Percentiles rank a stretch among this genome's conserved stretches.
Conservation (phyloP, 2,888 invertebrate genomes). For the Syritta pipiens region DNA sequence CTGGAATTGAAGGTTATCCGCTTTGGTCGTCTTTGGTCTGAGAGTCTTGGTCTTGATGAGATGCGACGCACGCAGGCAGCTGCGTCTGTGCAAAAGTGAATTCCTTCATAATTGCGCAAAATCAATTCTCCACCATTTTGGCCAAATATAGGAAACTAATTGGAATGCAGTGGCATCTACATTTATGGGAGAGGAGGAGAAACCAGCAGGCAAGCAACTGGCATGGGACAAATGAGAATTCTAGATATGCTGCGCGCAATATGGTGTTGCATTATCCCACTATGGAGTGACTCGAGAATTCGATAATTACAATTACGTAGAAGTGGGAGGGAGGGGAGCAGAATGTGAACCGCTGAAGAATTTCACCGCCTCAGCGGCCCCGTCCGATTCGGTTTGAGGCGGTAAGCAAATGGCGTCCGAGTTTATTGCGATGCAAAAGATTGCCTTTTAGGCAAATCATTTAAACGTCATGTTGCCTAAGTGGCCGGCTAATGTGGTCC, state of each 20-base stretch:
- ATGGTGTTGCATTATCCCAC: constrained; percentile 47
- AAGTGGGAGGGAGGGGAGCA: too few species aligned
- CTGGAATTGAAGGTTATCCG: constrained; percentile 58
- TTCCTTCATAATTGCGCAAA: constrained; percentile 60
- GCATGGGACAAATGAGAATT: constrained; percentile 17
- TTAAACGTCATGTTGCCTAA: too few species aligned
- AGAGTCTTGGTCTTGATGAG: constrained; percentile 27
- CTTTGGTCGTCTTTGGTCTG: too few species aligned
- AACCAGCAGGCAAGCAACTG: background rate
- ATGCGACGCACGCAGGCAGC: constrained; percentile 25
- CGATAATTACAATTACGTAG: constrained; percentile 59
- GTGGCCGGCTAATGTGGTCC: too few species aligned
- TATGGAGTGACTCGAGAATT: constrained; percentile 45
- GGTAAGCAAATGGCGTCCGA: constrained; percentile 13
- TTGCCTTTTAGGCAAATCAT: constrained; percentile 13
- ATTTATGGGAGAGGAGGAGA: constrained; percentile 39
- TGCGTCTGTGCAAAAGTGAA: constrained; percentile 40
- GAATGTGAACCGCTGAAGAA: constrained; percentile 25
- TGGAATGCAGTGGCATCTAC: constrained; percentile 58
- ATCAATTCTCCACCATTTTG: constrained; percentile 55
- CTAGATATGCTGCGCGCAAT: constrained; percentile 42
- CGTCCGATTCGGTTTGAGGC: background rate
- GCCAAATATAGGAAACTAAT: constrained; percentile 63
- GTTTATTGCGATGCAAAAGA: background rate
- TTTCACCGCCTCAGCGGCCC: background rate